Evolutionary conservation across 2,888 invertebrate species (phyloP), one percentile per base, ranked within the genome.

Genomic region (Zygothrica quintamaculata): DNA sequence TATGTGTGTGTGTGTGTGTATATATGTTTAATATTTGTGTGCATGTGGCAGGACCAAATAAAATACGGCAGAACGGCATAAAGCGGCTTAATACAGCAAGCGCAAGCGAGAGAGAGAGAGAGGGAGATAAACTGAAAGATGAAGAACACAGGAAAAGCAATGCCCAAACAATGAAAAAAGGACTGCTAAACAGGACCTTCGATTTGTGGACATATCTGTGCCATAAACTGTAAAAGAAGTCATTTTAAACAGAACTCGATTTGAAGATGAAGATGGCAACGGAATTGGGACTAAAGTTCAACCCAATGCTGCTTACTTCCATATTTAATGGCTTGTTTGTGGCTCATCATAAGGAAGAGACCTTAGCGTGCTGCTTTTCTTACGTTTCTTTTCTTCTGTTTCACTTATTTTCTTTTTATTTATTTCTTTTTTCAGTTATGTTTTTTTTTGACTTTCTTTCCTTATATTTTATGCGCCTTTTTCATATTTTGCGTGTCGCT

Each of bases 81-180:
- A 76, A 71, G 71, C 79, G 60, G 77, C 74, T 76, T 76, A 74
- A 70, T 62, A 72, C 5, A 61, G 56, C 68, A 76, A 69, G 59
- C 70, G n/a, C n/a, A n/a, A 72, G 65, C 68, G 50, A 57, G n/a
- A 25, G 43, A 18, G 29, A n/a, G 5, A 18, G 33, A 44, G 36
- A 29, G 9, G 26, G 15, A 37, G n/a, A n/a, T n/a, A n/a, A n/a
- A n/a, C n/a, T n/a, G n/a, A n/a, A n/a, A n/a, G n/a, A n/a, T n/a
- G n/a, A n/a, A n/a, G n/a, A n/a, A n/a, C n/a, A 56, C 62, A 75
- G 65, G 75, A 73, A 59, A 64, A 65, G 42, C 18, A 37, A 56
- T 61, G 43, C 62, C 73, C 65, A 77, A 73, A 60, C 61, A 64
- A 44, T 15, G 36, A 39, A 46, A 57, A 39, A 46, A 47, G 26